A percentile compares a stretch with the other conserved stretches of the same genome.
phyloP scores from a whole-genome alignment of 2,797 vertebrate genomes.

The Enteromius mattozi region DNA sequence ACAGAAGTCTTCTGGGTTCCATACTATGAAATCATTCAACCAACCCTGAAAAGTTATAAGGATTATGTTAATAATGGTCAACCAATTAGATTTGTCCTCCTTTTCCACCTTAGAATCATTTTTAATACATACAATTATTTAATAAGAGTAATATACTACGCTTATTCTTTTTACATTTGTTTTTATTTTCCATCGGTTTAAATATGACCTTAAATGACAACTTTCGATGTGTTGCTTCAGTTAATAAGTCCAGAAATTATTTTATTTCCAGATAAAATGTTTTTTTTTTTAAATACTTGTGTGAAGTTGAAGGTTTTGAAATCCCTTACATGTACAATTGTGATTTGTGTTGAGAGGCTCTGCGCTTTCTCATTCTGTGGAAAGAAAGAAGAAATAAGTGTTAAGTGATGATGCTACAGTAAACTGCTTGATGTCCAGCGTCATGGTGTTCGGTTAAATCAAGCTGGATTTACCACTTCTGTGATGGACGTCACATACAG shows the following conservation, averaged over 20 bases:
- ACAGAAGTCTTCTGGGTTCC: constrained; percentile 51
- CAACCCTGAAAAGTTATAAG: constrained; percentile 35
- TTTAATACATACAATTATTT: no score
- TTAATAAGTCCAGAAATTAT: not conserved
- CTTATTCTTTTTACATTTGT: no score
- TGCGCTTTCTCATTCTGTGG: constrained; percentile 72
- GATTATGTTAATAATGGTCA: not conserved
- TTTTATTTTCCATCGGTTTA: no score
- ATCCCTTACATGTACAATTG: constrained; percentile 49
- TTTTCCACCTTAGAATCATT: no score
- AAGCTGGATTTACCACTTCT: constrained; percentile 66
- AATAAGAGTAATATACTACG: no score
- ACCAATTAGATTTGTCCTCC: not conserved
- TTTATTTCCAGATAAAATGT: not conserved
- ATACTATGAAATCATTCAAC: constrained; percentile 1
- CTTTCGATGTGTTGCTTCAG: no score
- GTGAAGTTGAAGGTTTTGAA: not conserved
- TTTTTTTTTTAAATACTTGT: not conserved
- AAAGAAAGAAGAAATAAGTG: not conserved
- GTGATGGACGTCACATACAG: constrained; percentile 67
- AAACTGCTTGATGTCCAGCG: not conserved
- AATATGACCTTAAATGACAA: no score
- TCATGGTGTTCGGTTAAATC: not conserved
- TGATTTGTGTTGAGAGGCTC: constrained; percentile 64
- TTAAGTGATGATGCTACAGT: not conserved